phyloP scores from a whole-genome alignment of 1,140 invertebrate species.

The Steinernema feltiae region DNA sequence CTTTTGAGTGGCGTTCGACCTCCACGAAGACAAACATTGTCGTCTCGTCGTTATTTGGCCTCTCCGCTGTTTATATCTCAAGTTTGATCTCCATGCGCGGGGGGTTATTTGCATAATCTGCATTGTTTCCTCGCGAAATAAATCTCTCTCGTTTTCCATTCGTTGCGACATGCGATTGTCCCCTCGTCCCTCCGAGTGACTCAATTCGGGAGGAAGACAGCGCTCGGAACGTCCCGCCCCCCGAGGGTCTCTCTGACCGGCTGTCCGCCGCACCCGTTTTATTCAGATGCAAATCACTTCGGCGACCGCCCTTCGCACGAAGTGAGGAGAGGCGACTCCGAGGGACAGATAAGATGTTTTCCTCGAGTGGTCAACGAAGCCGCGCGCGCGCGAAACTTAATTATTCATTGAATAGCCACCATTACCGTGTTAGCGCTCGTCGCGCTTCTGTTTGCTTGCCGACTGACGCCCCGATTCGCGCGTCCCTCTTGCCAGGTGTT shows the following conservation, averaged over 20 bases:
- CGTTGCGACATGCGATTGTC: constrained; percentile 8
- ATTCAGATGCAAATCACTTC: constrained; percentile 4
- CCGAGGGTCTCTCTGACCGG: not conserved
- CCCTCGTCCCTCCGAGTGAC: not conserved
- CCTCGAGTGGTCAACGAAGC: constrained; percentile 6
- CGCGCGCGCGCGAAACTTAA: constrained; percentile 1
- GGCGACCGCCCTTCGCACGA: not conserved
- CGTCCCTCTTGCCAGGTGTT: constrained; percentile 9
- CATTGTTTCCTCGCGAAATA: constrained; percentile 13
- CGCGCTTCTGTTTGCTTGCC: not conserved
- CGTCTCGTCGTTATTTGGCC: no score
- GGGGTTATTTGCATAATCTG: constrained; percentile 8
- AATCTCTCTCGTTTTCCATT: not conserved
- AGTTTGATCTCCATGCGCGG: constrained; percentile 8
- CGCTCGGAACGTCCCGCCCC: not conserved
- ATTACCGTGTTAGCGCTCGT: not conserved
- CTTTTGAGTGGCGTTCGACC: not conserved
- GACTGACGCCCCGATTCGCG: not conserved
- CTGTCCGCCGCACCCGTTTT: not conserved
- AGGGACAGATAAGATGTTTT: constrained; percentile 2
- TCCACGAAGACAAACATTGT: not conserved
- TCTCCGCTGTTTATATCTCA: not conserved
- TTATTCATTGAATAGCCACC: not conserved
- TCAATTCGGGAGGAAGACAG: not conserved
- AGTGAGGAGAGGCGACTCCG: not conserved